A percentile compares a stretch with the other conserved stretches of the same genome.
Evolutionary conservation across 2,113 vertebrate species (phyloP).

Genomic region (Melanerpes formicivorus): DNA sequence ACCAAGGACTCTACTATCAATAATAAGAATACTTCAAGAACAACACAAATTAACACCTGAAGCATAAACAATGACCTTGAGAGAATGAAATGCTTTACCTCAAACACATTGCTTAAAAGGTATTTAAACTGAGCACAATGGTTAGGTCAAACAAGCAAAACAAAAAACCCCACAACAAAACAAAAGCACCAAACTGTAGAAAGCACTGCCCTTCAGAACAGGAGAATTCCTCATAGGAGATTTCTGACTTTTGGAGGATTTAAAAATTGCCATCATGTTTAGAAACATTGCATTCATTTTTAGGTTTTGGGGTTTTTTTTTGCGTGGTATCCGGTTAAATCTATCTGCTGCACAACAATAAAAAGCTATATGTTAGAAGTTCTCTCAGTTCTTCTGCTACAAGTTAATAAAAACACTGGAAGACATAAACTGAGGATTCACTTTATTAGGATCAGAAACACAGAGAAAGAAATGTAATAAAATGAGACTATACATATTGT

Average conservation of each 20-base stretch:
- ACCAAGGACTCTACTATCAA: constrained; percentile 77
- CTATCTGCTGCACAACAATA: background rate
- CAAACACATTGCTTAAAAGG: background rate
- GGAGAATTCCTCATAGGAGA: background rate
- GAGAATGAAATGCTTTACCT: constrained; percentile 47
- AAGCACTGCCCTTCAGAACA: background rate
- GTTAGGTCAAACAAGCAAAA: background rate
- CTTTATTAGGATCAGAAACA: background rate
- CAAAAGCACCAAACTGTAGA: background rate
- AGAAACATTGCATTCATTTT: background rate
- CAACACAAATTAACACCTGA: constrained; percentile 69
- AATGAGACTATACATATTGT: background rate
- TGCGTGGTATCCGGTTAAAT: background rate
- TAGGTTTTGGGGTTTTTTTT: background rate
- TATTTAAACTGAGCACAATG: background rate
- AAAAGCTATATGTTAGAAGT: background rate
- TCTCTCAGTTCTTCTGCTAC: background rate
- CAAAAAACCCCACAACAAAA: too few species aligned
- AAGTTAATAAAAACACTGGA: background rate
- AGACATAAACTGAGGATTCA: background rate
- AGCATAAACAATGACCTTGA: constrained; percentile 76
- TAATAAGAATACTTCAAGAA: constrained; percentile 72
- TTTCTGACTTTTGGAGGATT: background rate
- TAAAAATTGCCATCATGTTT: background rate
- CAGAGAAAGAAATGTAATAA: background rate